Percentiles rank a stretch among this genome's conserved stretches.
Conservation (phyloP, 2,888 invertebrate genomes). For the Lymantria dispar region DNA sequence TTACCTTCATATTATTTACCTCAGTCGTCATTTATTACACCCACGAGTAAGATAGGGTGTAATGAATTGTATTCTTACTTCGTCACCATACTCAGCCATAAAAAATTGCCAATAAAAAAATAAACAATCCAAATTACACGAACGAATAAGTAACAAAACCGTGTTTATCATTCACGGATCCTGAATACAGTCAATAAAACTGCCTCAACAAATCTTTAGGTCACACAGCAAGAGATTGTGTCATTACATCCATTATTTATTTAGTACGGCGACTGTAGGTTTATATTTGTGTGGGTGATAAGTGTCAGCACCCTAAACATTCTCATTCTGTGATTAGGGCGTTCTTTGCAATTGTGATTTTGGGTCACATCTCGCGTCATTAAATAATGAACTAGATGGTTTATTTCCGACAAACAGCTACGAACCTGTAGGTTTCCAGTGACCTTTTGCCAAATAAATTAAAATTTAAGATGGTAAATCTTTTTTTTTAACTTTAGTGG, state of each 20-base stretch:
- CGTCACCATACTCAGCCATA: background rate
- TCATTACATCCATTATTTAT: slow-evolving; percentile 11
- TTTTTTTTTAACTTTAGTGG: too few species aligned
- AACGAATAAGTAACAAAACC: slow-evolving; percentile 6
- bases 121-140: slow-evolving; percentile 7
- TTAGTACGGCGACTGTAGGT: slow-evolving; percentile 8
- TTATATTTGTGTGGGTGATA: slow-evolving; percentile 15
- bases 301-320: background rate
- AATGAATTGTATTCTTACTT: too few species aligned
- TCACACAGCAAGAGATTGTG: slow-evolving; percentile 1
- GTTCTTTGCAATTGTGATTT: slow-evolving; percentile 27
- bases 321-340: slow-evolving; percentile 15
- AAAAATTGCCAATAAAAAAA: slow-evolving; percentile 7
- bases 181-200: slow-evolving; percentile 7
- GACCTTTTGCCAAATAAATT: too few species aligned
- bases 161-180: slow-evolving; percentile 8
- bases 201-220: background rate
- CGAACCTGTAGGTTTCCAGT: too few species aligned
- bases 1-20: too few species aligned
- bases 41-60: too few species aligned
- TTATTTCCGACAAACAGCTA: too few species aligned
- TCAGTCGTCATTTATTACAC: too few species aligned
- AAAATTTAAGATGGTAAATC: too few species aligned
- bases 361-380: slow-evolving; percentile 20
- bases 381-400: slow-evolving; percentile 1